Evolutionary conservation across 2,888 invertebrate species (phyloP).

Genomic region (Sarcophaga rosellei): DNA sequence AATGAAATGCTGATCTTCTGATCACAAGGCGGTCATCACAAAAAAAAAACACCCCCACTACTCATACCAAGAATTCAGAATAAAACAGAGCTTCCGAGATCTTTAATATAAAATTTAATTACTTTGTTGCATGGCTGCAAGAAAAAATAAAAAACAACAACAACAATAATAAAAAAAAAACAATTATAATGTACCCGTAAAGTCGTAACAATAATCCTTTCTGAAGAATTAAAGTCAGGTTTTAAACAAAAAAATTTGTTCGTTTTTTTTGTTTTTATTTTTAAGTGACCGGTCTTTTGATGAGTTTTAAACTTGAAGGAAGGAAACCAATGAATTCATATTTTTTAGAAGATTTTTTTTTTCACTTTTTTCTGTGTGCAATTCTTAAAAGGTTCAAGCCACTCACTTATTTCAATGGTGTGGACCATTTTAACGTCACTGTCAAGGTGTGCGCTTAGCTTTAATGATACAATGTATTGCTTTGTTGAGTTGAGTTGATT

Average conservation of each 20-base stretch:
- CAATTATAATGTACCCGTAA: constrained; percentile 20
- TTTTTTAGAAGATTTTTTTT: background rate
- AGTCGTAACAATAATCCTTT: constrained; percentile 51
- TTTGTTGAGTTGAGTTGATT: constrained; percentile 24
- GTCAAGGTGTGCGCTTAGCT: constrained; percentile 43
- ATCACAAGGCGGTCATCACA: no score
- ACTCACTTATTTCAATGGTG: background rate
- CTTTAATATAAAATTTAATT: constrained; percentile 55
- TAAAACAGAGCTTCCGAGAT: constrained; percentile 19
- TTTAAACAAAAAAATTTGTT: background rate
- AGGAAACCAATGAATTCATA: constrained; percentile 16
- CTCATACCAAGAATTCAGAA: constrained; percentile 9
- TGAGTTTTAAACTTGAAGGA: background rate
- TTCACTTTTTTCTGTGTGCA: background rate
- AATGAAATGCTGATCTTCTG: constrained; percentile 14
- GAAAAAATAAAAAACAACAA: background rate
- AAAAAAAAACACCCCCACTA: constrained; percentile 31
- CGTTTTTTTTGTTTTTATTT: constrained; percentile 5
- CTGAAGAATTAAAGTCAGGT: constrained; percentile 37
- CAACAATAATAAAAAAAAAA: constrained; percentile 13
- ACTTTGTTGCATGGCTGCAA: constrained; percentile 57
- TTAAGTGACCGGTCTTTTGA: constrained; percentile 8
- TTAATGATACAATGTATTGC: background rate
- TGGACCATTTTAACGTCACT: constrained; percentile 48
- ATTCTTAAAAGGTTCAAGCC: background rate